These are phyloP conservation scores for Drosophila putrida DNA, from an alignment of 2,888 invertebrate genomes.

Conservation along the genomic window DNA sequence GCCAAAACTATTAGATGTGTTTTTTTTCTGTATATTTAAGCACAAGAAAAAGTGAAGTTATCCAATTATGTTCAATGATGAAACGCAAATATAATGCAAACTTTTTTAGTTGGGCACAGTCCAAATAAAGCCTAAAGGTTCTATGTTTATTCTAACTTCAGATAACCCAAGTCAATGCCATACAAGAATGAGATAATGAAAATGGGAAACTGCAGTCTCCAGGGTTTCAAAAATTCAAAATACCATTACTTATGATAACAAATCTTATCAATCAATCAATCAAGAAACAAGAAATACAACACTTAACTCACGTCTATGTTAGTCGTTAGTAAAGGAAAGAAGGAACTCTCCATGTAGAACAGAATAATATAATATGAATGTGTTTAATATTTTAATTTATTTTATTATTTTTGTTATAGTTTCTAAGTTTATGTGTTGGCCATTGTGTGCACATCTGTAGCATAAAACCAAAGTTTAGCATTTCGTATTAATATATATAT, in stretches of 20 bases:
- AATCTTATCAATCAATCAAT: conserved; percentile 46
- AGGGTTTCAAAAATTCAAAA: conserved; percentile 71
- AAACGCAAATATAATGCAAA: conserved; percentile 28
- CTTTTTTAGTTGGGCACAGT: conserved; percentile 60
- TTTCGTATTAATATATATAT: conserved; percentile 70
- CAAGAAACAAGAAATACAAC: conserved; percentile 27
- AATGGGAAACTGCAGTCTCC: conserved; percentile 60
- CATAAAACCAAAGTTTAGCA: conserved; percentile 82
- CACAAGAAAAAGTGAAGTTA: conserved; percentile 35
- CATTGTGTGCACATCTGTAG: conserved; percentile 79
- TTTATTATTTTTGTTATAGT: conserved; percentile 66
- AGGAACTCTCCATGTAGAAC: conserved; percentile 22
- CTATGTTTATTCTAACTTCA: conserved; percentile 48
- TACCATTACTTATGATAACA: conserved; percentile 34
- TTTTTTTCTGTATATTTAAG: conserved; percentile 46
- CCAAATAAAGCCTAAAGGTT: conserved; percentile 51
- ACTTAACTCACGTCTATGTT: conserved; percentile 44
- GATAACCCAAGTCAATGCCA: conserved; percentile 41
- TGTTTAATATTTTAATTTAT: conserved; percentile 53
- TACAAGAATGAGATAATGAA: conserved; percentile 20
- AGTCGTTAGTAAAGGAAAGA: conserved; percentile 30
- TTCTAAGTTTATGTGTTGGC: conserved; percentile 75
- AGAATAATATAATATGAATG: conserved; percentile 21
- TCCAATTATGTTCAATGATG: conserved; percentile 34
- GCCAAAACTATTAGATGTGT: conserved; percentile 61